Base-by-base conservation (phyloP, 2,888 invertebrate species). In the Cryptocephalus primarius region DNA sequence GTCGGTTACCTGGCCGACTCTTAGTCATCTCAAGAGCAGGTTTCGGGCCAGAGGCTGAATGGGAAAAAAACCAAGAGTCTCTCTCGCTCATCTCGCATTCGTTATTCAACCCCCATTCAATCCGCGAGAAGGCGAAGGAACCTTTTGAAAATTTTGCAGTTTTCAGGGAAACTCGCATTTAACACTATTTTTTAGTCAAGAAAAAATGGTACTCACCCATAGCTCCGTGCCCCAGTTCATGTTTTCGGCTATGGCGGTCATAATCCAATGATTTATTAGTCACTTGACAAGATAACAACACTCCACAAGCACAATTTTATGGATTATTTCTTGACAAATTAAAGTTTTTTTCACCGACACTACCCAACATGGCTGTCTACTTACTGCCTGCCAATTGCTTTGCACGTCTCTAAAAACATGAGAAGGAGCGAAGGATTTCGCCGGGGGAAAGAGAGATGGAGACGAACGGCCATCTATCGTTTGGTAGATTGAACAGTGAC, bases 191-290 rank as follows among this genome's bases (percentile, higher is more conserved):
- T 22, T n/a, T n/a, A 2, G 22, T 22, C 22, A 6, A 6, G 22
- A 6, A 6, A 22, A 22, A 22, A 40, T 9, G 22, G 1, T 44
- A 75, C 79, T 76, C 72, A 80, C 80, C 80, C 80, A 80, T 70
- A 80, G 78, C 72, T 80, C 80, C 50, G 76, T 77, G 69, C 80
- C 80, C 80, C 79, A 80, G 73, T 78, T 79, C 77, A 78, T 78
- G 51, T 49, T 57, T 46, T 60, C 60, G 40, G 55, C 54, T 51
- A 53, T 40, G 49, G 58, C 49, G 44, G 59, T 58, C 60, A 60
- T 59, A 53, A 56, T 57, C 57, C 61, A 58, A 56, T 55, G 56
- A 49, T 55, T 53, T 55, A 55, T 54, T 57, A 56, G 54, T 56
- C 58, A 60, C 59, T 48, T 48, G 57, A 54, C 51, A 57, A 53